phyloP scores from a whole-genome alignment of 2,797 vertebrate genomes.

The Crypturellus tataupa region DNA sequence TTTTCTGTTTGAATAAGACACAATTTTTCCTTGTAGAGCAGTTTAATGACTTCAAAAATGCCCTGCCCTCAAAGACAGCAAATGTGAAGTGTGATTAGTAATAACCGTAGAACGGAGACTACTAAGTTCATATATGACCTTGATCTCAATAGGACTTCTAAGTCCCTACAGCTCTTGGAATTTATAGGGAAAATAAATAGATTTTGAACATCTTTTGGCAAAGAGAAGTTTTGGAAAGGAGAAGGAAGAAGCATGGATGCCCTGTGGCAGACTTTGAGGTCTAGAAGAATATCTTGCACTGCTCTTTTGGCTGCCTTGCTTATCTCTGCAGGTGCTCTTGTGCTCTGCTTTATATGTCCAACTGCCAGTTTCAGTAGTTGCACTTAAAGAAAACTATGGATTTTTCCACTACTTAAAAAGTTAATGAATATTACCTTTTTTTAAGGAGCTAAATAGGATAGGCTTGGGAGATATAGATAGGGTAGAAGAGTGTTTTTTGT shows the following conservation, averaged over 20 bases:
- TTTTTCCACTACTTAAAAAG: conserved; percentile 35
- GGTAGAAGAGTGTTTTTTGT: background rate
- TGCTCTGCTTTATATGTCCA: background rate
- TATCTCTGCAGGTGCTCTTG: conserved; percentile 33
- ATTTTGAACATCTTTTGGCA: background rate
- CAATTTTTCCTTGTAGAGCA: background rate
- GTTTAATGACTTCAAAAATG: background rate
- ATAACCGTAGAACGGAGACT: background rate
- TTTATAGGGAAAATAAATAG: background rate
- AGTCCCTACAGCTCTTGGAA: background rate
- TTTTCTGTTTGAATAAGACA: background rate
- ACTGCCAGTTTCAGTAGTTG: conserved; percentile 9
- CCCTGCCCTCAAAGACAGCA: background rate
- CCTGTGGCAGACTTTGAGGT: conserved; percentile 9
- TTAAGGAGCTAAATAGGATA: conserved; percentile 6
- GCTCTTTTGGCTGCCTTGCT: background rate
- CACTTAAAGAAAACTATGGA: background rate
- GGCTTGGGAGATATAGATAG: background rate
- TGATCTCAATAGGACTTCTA: background rate
- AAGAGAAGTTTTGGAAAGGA: background rate
- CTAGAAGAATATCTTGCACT: background rate
- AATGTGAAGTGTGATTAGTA: background rate
- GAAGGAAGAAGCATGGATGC: background rate
- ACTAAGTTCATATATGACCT: background rate
- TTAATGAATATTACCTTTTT: background rate